Evolutionary conservation across 2,888 invertebrate species (phyloP).

Genomic region (Anthophora plumipes): DNA sequence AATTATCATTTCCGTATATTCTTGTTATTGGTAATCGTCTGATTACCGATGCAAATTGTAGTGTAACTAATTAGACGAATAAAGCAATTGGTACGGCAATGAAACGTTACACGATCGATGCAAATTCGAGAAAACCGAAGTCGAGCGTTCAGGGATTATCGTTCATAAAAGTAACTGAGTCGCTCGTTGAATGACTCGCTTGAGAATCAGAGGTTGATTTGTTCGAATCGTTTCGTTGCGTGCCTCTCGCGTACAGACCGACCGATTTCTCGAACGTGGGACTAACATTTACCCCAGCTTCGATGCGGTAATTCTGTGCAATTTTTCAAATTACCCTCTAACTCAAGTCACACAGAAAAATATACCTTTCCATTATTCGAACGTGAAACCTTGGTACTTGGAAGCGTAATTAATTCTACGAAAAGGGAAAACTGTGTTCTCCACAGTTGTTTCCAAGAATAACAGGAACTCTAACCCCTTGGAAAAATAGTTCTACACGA

Average conservation of each 20-base stretch:
- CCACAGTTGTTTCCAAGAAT: not conserved
- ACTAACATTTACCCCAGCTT: not conserved
- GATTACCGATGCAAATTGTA: too few relatives aligned
- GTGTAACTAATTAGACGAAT: not conserved
- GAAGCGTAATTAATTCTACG: not conserved
- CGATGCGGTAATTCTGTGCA: not conserved
- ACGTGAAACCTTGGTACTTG: too few relatives aligned
- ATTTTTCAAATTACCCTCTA: not conserved
- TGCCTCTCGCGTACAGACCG: not conserved
- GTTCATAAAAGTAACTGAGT: constrained; percentile 9
- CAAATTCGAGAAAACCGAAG: constrained; percentile 10
- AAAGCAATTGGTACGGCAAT: not conserved
- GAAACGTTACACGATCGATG: not conserved
- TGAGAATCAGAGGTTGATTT: not conserved
- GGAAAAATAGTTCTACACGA: not conserved
- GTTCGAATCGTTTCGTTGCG: not conserved
- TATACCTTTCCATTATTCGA: not conserved
- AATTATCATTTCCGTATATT: too few relatives aligned
- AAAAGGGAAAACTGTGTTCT: not conserved
- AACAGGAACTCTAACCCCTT: not conserved
- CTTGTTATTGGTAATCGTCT: too few relatives aligned
- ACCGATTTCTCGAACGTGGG: constrained; percentile 45
- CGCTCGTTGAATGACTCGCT: not conserved
- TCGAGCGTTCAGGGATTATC: constrained; percentile 6
- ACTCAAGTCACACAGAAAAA: not conserved